phyloP scores from a whole-genome alignment of 2,888 invertebrate species.

The Synergus umbraculus region DNA sequence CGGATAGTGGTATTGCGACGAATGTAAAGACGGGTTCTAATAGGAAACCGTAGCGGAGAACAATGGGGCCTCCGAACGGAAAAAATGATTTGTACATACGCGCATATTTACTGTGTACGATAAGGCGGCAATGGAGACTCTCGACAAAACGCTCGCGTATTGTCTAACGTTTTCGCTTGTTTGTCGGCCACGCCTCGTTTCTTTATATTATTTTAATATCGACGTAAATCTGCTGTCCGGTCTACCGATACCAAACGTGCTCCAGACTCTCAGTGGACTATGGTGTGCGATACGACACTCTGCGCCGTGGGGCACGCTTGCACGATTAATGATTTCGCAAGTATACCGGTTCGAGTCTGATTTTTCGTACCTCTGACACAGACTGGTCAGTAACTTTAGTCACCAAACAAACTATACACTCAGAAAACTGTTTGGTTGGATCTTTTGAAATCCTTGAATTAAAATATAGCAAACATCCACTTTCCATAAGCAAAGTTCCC shows the following conservation, averaged over 20 bases:
- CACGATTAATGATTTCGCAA: constrained; percentile 35
- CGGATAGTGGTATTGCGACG: constrained; percentile 39
- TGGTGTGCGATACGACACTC: constrained; percentile 20
- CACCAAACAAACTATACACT: neutral
- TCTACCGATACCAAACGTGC: constrained; percentile 30
- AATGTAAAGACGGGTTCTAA: constrained; percentile 39
- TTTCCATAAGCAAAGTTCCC: no score
- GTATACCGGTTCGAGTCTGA: constrained; percentile 9
- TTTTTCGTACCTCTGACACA: constrained; percentile 17
- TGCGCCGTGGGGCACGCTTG: constrained; percentile 39
- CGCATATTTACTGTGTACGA: constrained; percentile 39
- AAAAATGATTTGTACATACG: constrained; percentile 42
- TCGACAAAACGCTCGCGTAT: constrained; percentile 40
- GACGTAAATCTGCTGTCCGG: constrained; percentile 40
- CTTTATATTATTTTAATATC: constrained; percentile 41
- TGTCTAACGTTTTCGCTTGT: constrained; percentile 40
- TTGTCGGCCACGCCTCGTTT: constrained; percentile 40
- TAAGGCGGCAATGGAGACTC: constrained; percentile 40
- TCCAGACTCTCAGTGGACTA: neutral
- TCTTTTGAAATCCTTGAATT: neutral
- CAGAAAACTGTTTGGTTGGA: neutral
- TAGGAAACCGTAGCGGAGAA: constrained; percentile 37
- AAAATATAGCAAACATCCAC: no score
- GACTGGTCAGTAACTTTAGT: constrained; percentile 2
- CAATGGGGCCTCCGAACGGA: constrained; percentile 37